Conservation (phyloP, 2,888 invertebrate species). For the Anorthoa munda region DNA sequence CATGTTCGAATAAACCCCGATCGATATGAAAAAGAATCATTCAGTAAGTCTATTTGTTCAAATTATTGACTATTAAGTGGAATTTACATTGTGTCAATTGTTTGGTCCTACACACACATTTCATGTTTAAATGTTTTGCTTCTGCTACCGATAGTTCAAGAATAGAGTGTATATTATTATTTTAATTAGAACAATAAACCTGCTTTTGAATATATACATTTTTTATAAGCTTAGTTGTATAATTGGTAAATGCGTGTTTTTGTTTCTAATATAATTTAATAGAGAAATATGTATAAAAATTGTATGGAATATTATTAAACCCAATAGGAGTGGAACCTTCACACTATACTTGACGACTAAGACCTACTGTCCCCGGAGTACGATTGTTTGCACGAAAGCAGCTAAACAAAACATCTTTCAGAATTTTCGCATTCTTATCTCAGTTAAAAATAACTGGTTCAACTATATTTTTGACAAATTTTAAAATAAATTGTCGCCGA, state of each 20-base stretch:
- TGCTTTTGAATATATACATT: conserved; percentile 44
- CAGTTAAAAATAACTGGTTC: neutral
- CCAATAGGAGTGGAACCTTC: neutral
- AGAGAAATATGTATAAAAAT: conserved; percentile 11
- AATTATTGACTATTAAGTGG: conserved; percentile 21
- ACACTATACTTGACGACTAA: neutral
- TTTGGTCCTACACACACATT: conserved; percentile 27
- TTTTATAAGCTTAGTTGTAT: conserved; percentile 43
- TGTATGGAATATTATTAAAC: conserved; percentile 10
- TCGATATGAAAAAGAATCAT: neutral
- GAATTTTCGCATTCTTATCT: neutral
- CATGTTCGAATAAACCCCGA: neutral
- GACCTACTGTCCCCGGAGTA: neutral
- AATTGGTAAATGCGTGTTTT: conserved; percentile 54
- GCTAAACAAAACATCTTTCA: neutral
- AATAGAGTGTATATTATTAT: conserved; percentile 30
- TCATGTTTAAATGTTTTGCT: conserved; percentile 6
- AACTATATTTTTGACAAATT: neutral
- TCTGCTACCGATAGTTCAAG: conserved; percentile 16
- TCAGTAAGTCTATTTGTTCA: conserved; percentile 22
- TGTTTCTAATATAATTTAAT: conserved; percentile 46
- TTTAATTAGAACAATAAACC: conserved; percentile 45
- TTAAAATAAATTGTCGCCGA: neutral
- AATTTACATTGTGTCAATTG: conserved; percentile 15
- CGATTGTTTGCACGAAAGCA: neutral